These are phyloP conservation scores for Epinotia nisella DNA, from an alignment of 2,888 invertebrate genomes.

Conservation along the genomic window DNA sequence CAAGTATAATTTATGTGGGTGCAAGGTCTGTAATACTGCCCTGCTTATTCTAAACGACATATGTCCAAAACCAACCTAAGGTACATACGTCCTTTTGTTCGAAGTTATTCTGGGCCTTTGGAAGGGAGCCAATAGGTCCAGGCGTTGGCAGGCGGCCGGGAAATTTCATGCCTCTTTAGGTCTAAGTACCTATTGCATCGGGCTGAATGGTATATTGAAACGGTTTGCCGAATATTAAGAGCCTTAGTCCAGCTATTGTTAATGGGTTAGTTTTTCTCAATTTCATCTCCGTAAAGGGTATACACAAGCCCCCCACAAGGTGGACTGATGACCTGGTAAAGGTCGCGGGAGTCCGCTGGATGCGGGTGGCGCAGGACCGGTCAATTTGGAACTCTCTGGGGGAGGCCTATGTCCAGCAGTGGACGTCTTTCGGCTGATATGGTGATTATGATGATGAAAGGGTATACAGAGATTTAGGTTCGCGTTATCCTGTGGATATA, in stretches of 20 bases:
- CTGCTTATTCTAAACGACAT: background rate
- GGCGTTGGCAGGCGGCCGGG: slow-evolving; percentile 16
- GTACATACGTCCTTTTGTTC: background rate
- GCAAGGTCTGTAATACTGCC: slow-evolving; percentile 23
- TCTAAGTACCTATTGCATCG: background rate
- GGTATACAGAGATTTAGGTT: too few relatives aligned
- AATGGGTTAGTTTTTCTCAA: background rate
- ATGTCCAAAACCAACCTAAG: background rate
- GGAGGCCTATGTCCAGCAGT: too few relatives aligned
- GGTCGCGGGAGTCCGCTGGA: too few relatives aligned
- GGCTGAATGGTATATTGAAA: slow-evolving; percentile 1
- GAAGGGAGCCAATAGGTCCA: slow-evolving; percentile 22
- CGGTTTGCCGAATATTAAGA: background rate
- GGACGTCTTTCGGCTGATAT: too few relatives aligned
- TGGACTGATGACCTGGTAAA: too few relatives aligned
- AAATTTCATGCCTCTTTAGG: slow-evolving; percentile 24
- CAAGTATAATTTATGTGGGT: background rate
- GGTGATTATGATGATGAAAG: too few relatives aligned
- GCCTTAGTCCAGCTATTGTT: background rate
- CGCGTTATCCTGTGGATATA: too few relatives aligned
- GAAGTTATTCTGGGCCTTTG: slow-evolving; percentile 1
- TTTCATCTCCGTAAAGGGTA: background rate
- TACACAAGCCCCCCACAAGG: too few relatives aligned
- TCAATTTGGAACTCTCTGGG: too few relatives aligned
- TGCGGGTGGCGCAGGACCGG: too few relatives aligned